Conservation (phyloP, 2,797 vertebrate genomes). For the Dryobates pubescens region DNA sequence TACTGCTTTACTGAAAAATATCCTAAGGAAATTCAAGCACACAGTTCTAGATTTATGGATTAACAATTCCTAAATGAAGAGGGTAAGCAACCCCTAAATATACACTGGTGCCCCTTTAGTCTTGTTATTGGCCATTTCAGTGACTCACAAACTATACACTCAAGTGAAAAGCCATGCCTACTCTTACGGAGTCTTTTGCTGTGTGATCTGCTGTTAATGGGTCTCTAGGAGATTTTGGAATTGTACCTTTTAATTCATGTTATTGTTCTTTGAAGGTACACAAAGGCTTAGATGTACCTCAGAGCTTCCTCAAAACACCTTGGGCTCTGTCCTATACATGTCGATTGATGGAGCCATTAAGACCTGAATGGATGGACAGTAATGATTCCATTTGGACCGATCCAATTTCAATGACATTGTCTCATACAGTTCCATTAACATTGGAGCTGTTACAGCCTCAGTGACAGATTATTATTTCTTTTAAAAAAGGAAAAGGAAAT, state of each 20-base stretch:
- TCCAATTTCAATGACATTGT: slow-evolving; percentile 73
- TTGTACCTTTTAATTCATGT: not conserved
- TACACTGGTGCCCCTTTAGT: not conserved
- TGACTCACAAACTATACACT: not conserved
- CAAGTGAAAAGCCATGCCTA: not conserved
- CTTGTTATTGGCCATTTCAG: not conserved
- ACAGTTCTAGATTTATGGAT: not conserved
- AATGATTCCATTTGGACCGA: slow-evolving; percentile 66
- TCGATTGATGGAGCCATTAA: slow-evolving; percentile 75
- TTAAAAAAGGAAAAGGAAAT: slow-evolving; percentile 74
- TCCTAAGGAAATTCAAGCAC: not conserved
- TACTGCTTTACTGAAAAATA: not conserved
- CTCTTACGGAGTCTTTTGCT: not conserved
- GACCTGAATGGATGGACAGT: slow-evolving; percentile 56
- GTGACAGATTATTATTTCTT: slow-evolving; percentile 77
- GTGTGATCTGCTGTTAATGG: not conserved
- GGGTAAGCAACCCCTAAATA: not conserved
- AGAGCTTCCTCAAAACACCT: slow-evolving; percentile 61
- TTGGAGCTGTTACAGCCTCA: slow-evolving; percentile 53
- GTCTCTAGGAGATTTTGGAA: slow-evolving; percentile 33
- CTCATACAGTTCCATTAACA: slow-evolving; percentile 73
- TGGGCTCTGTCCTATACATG: slow-evolving; percentile 61
- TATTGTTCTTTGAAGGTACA: slow-evolving; percentile 18
- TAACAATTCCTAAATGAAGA: not conserved
- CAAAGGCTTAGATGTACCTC: slow-evolving; percentile 32